Conservation (phyloP, 2,888 invertebrate genomes). For the Suillia variegata region DNA sequence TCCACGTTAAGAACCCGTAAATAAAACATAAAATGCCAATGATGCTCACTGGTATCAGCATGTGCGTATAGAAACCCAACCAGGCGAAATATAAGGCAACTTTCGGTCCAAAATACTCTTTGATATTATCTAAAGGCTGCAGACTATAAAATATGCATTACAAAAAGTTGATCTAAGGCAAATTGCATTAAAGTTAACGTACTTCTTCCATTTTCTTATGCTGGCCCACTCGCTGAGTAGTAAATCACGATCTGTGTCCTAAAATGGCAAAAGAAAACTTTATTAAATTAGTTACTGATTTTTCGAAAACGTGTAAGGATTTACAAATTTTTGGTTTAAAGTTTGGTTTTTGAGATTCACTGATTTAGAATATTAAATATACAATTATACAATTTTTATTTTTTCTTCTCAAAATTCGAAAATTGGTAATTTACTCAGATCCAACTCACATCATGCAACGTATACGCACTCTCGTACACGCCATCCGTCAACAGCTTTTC, state of each 20-base stretch:
- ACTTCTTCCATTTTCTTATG: slow-evolving; percentile 71
- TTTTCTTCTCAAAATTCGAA: background rate
- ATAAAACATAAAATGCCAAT: slow-evolving; percentile 72
- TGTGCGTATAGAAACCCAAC: slow-evolving; percentile 84
- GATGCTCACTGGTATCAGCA: slow-evolving; percentile 76
- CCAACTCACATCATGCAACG: slow-evolving; percentile 74
- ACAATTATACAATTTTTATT: background rate
- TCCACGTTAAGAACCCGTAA: slow-evolving; percentile 65
- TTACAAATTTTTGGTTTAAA: too few relatives aligned
- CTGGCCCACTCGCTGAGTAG: slow-evolving; percentile 75
- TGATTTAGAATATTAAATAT: too few relatives aligned
- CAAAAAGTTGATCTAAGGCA: background rate
- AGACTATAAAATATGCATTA: slow-evolving; percentile 37
- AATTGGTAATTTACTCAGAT: slow-evolving; percentile 27
- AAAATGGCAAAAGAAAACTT: slow-evolving; percentile 5
- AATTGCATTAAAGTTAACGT: too few relatives aligned
- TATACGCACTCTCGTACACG: slow-evolving; percentile 74
- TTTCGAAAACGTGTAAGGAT: too few relatives aligned
- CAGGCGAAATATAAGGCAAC: slow-evolving; percentile 83
- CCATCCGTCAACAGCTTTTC: slow-evolving; percentile 69
- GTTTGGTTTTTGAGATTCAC: too few relatives aligned
- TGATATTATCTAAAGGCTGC: slow-evolving; percentile 78
- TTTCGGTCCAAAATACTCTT: slow-evolving; percentile 79
- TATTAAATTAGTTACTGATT: background rate
- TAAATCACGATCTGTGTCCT: slow-evolving; percentile 66